These are phyloP conservation scores for Aromia moschata DNA, from an alignment of 2,888 invertebrate species.

Conservation along the genomic window DNA sequence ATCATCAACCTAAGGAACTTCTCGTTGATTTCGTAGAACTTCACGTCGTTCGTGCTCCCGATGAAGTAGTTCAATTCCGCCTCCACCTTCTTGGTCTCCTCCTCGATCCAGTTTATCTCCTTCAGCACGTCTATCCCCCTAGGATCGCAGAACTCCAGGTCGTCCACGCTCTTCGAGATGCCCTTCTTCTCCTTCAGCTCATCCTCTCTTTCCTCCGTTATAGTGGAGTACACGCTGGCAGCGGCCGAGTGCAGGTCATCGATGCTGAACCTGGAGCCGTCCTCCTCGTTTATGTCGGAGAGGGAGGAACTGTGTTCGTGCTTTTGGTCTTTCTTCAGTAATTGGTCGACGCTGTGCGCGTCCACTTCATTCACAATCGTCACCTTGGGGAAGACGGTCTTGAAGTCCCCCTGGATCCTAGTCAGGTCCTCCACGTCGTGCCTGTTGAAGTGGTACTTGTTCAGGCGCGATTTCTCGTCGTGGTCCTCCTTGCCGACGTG, in stretches of 20 bases:
- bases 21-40: slow-evolving; percentile 45
- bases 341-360: neutral
- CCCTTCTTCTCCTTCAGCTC: neutral
- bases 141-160: slow-evolving; percentile 38
- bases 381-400: slow-evolving; percentile 26
- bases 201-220: slow-evolving; percentile 24
- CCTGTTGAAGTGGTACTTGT: slow-evolving; percentile 31
- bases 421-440: slow-evolving; percentile 42
- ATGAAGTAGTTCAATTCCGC: slow-evolving; percentile 35
- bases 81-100: slow-evolving; percentile 32
- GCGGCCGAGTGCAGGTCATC: slow-evolving; percentile 23
- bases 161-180: slow-evolving; percentile 32
- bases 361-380: slow-evolving; percentile 35
- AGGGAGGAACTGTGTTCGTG: slow-evolving; percentile 15
- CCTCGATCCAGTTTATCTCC: slow-evolving; percentile 36
- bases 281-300: slow-evolving; percentile 36
- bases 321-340: neutral
- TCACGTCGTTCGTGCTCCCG: slow-evolving; percentile 35
- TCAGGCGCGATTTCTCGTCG: slow-evolving; percentile 4
- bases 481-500: neutral
- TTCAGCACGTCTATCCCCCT: slow-evolving; percentile 32
- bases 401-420: slow-evolving; percentile 34
- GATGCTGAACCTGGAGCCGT: slow-evolving; percentile 26
- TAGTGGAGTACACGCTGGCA: slow-evolving; percentile 17
- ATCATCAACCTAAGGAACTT: slow-evolving; percentile 40